phyloP scores from a whole-genome alignment of 2,113 vertebrate species.

The Egretta garzetta region DNA sequence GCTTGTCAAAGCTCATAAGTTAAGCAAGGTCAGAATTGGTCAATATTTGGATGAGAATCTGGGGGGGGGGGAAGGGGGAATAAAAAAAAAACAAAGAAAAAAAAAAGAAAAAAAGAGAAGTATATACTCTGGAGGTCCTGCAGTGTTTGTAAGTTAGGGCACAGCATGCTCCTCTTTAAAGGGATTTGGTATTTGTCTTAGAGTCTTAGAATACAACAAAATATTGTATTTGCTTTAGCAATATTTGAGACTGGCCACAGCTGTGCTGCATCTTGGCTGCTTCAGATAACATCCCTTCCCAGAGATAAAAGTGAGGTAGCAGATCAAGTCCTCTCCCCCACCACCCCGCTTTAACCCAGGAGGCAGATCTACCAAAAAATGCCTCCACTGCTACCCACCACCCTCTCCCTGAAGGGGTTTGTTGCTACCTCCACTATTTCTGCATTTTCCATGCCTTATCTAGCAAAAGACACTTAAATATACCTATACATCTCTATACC shows the following conservation, averaged over 20 bases:
- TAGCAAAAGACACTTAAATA: background rate
- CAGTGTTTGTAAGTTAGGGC: background rate
- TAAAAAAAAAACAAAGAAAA: too few species aligned
- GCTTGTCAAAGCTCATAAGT: conserved; percentile 52
- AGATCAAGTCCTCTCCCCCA: background rate
- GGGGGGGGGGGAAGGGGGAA: background rate
- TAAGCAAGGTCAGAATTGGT: conserved; percentile 59
- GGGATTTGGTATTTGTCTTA: background rate
- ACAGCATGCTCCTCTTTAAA: background rate
- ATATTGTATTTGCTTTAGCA: background rate
- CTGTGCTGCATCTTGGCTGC: background rate
- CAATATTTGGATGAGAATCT: conserved; percentile 48
- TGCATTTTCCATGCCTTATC: background rate
- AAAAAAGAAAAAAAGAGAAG: background rate
- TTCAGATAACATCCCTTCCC: background rate
- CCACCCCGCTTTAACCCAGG: background rate
- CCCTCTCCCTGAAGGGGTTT: background rate
- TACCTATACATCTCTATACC: background rate
- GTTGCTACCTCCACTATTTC: background rate
- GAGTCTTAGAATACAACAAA: background rate
- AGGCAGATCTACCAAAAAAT: background rate
- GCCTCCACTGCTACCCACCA: background rate
- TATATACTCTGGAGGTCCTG: background rate
- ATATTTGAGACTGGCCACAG: background rate
- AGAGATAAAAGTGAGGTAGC: background rate